A percentile compares a stretch with the other conserved stretches of the same genome.
These are phyloP conservation scores for Gari tellinella DNA, from an alignment of 2,888 invertebrate species.

Conservation along the genomic window DNA sequence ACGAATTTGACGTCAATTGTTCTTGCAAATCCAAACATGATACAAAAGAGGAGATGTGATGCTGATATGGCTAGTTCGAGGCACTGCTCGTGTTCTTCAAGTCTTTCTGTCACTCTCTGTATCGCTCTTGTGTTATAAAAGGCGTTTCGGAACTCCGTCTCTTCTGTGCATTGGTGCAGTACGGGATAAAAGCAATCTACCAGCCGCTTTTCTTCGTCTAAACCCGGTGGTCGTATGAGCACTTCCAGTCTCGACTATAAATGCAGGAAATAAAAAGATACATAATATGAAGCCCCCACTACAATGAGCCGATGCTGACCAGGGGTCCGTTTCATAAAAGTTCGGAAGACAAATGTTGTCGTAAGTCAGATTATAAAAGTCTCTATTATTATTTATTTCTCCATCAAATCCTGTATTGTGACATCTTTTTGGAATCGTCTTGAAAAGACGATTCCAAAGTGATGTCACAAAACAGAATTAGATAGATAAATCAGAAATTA, in stretches of 20 bases:
- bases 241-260: constrained; percentile 19
- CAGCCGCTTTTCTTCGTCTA: constrained; percentile 39
- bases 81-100: constrained; percentile 46
- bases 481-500: too few relatives aligned
- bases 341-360: too few relatives aligned
- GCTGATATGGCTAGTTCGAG: constrained; percentile 43
- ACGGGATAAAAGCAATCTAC: constrained; percentile 49
- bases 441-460: too few relatives aligned
- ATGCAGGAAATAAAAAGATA: too few relatives aligned
- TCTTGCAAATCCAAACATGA: constrained; percentile 62
- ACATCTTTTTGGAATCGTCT: too few relatives aligned
- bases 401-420: too few relatives aligned
- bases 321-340: too few relatives aligned
- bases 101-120: constrained; percentile 50
- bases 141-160: constrained; percentile 46
- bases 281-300: too few relatives aligned
- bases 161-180: constrained; percentile 48
- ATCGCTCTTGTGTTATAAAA: constrained; percentile 62
- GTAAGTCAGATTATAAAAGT: too few relatives aligned
- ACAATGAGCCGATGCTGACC: too few relatives aligned
- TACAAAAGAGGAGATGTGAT: constrained; percentile 54
- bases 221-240: constrained; percentile 35
- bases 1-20: constrained; percentile 65
- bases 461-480: too few relatives aligned
- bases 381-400: too few relatives aligned